These are phyloP conservation scores for Margarornis squamiger DNA, from an alignment of 2,797 vertebrate species.

Conservation along the genomic window DNA sequence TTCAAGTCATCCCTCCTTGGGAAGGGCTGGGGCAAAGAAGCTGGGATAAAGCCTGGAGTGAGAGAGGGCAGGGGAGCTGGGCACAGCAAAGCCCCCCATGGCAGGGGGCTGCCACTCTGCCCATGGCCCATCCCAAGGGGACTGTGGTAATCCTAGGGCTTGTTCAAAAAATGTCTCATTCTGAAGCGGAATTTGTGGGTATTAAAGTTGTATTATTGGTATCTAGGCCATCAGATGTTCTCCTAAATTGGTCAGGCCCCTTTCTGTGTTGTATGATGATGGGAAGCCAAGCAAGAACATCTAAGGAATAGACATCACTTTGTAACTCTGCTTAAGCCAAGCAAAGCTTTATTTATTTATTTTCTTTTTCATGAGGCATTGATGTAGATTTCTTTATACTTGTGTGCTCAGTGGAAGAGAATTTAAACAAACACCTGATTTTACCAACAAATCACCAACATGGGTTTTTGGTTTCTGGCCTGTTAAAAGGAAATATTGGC, in stretches of 20 bases:
- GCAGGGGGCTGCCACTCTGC: not conserved
- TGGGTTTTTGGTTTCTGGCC: not conserved
- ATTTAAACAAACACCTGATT: not conserved
- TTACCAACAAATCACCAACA: not conserved
- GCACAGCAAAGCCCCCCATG: not conserved
- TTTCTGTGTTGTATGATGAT: fast-evolving
- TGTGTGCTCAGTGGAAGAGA: not conserved
- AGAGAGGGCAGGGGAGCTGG: not conserved
- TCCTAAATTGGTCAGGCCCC: not conserved
- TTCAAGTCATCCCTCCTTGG: not conserved
- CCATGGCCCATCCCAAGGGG: fast-evolving
- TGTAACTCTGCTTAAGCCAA: not conserved
- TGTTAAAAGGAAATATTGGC: not conserved
- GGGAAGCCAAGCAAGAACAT: fast-evolving
- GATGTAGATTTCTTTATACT: not conserved
- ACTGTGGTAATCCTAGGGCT: fast-evolving
- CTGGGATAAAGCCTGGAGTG: not conserved
- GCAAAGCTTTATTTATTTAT: not conserved
- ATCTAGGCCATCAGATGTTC: not conserved
- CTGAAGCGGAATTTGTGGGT: fast-evolving
- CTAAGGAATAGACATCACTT: fast-evolving
- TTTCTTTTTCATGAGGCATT: not conserved
- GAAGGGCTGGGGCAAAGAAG: not conserved
- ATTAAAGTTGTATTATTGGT: not conserved
- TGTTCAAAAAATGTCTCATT: fast-evolving